Conservation (phyloP, 2,113 vertebrate genomes). For the Butastur rufipennis region DNA sequence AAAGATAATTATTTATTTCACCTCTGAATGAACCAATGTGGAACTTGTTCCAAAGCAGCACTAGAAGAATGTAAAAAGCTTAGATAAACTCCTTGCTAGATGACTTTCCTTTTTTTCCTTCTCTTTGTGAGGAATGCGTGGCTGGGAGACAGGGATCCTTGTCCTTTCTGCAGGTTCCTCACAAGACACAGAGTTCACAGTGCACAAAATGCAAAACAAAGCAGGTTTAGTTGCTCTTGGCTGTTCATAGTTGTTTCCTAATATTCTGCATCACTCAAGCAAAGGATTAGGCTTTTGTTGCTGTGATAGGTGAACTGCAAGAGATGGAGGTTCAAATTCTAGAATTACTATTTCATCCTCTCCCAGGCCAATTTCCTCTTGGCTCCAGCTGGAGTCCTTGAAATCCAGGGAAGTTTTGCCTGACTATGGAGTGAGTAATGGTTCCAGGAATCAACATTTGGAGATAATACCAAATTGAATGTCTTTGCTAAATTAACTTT, state of each 20-base stretch:
- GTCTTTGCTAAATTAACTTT: slow-evolving; percentile 37
- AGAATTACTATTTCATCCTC: slow-evolving; percentile 23
- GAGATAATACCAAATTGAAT: slow-evolving; percentile 35
- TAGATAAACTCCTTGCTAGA: background rate
- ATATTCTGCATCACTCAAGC: background rate
- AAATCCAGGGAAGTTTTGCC: slow-evolving; percentile 52
- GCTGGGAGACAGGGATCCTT: background rate
- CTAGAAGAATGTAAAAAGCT: background rate
- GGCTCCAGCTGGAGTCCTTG: slow-evolving; percentile 32
- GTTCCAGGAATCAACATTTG: slow-evolving; percentile 56
- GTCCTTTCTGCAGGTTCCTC: slow-evolving; percentile 45
- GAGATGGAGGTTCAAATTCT: background rate
- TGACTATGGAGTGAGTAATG: slow-evolving; percentile 42
- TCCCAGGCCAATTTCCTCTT: slow-evolving; percentile 44
- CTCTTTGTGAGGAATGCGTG: background rate
- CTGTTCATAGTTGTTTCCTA: background rate
- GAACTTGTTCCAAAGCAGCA: background rate
- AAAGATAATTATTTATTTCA: slow-evolving; percentile 41
- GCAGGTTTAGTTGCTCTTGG: slow-evolving; percentile 10
- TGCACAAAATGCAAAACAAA: slow-evolving; percentile 4
- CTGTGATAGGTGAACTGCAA: slow-evolving; percentile 13
- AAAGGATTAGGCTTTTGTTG: background rate
- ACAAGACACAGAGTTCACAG: background rate
- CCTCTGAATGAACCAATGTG: slow-evolving; percentile 29
- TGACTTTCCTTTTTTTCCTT: background rate